phyloP scores from a whole-genome alignment of 2,888 invertebrate genomes.

The Cryptocephalus primarius region DNA sequence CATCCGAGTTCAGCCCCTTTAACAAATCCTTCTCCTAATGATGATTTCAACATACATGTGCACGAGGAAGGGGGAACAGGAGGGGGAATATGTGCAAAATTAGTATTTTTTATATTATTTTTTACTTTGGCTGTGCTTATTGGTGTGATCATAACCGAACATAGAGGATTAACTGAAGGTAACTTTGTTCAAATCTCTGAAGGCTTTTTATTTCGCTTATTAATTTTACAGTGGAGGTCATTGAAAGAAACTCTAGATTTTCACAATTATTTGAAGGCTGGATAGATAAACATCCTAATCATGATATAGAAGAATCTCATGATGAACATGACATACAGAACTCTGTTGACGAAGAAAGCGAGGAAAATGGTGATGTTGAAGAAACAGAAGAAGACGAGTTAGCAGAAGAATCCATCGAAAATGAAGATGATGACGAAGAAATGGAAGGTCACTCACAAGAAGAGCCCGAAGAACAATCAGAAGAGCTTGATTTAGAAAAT shows the following conservation, averaged over 20 bases:
- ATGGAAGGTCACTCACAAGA: constrained; percentile 12
- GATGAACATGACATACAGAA: constrained; percentile 38
- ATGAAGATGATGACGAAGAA: constrained; percentile 8
- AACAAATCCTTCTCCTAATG: constrained; percentile 25
- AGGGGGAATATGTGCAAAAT: constrained; percentile 75
- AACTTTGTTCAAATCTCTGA: constrained; percentile 32
- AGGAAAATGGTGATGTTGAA: constrained; percentile 10
- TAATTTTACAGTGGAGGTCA: neutral
- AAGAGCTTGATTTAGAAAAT: neutral
- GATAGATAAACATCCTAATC: constrained; percentile 37
- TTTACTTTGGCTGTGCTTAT: constrained; percentile 61
- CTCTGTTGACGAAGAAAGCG: constrained; percentile 20
- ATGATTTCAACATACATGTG: constrained; percentile 68
- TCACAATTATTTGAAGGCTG: constrained; percentile 69
- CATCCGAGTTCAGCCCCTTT: constrained; percentile 20
- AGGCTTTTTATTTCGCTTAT: neutral
- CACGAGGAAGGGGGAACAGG: constrained; percentile 67
- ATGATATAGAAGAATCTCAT: constrained; percentile 14
- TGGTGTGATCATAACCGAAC: constrained; percentile 68
- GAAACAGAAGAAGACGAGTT: constrained; percentile 14
- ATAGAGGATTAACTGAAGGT: constrained; percentile 70
- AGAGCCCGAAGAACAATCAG: neutral
- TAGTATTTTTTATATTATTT: constrained; percentile 68
- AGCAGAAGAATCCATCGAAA: constrained; percentile 8
- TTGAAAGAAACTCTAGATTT: constrained; percentile 47